These are phyloP conservation scores for Thoracochromis brauschi DNA, from an alignment of 2,113 vertebrate genomes.

Conservation along the genomic window DNA sequence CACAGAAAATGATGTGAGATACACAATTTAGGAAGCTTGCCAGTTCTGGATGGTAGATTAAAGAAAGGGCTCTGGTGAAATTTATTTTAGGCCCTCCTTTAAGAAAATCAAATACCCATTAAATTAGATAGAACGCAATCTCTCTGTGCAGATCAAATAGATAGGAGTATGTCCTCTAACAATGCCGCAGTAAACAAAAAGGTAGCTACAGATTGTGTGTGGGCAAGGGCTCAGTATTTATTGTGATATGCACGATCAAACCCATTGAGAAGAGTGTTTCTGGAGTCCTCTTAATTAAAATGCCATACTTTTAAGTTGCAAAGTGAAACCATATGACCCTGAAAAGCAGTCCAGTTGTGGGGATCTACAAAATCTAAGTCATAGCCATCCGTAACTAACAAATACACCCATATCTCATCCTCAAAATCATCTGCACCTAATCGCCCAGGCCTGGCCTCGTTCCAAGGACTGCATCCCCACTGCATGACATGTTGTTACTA, in stretches of 20 bases:
- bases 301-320: neutral
- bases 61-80: neutral
- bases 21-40: neutral
- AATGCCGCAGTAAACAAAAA: neutral
- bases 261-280: neutral
- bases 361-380: neutral
- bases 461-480: neutral
- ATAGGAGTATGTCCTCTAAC: neutral
- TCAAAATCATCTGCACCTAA: slow-evolving; percentile 4
- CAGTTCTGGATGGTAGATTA: neutral
- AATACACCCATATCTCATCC: slow-evolving; percentile 12
- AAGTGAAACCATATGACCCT: slow-evolving; percentile 17
- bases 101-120: neutral
- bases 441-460: neutral
- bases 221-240: neutral
- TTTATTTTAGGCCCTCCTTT: neutral
- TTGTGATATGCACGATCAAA: neutral
- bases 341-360: neutral
- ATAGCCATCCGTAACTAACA: neutral
- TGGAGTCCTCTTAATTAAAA: neutral
- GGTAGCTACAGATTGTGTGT: neutral
- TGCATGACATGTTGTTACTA: slow-evolving; percentile 14
- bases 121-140: neutral
- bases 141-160: neutral
- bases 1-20: neutral